These are phyloP conservation scores for Andrena minutula DNA, from an alignment of 2,888 invertebrate genomes.

Conservation along the genomic window DNA sequence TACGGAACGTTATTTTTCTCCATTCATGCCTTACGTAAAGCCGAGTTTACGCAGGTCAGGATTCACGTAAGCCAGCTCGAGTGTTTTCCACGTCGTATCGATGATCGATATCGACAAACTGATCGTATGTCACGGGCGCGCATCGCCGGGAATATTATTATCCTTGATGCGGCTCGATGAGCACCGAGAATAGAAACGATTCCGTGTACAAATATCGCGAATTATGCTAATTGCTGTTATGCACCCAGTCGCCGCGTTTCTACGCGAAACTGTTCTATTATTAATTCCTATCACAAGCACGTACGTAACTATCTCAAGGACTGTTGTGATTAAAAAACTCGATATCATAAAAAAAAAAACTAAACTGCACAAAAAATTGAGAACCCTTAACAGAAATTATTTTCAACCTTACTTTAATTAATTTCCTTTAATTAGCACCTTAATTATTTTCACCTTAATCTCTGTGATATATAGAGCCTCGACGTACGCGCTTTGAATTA, in stretches of 20 bases:
- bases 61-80: conserved; percentile 12
- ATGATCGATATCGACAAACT: conserved; percentile 18
- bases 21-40: conserved; percentile 47
- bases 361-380: too few relatives aligned
- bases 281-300: not conserved
- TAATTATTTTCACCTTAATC: too few relatives aligned
- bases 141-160: conserved; percentile 15
- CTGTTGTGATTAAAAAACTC: too few relatives aligned
- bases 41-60: conserved; percentile 57
- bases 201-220: not conserved
- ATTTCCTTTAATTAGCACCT: too few relatives aligned
- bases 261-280: conserved; percentile 7
- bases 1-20: conserved; percentile 30
- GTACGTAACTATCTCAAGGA: too few relatives aligned
- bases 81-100: conserved; percentile 9
- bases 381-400: too few relatives aligned
- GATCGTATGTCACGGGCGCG: conserved; percentile 13
- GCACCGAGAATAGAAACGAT: not conserved
- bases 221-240: not conserved
- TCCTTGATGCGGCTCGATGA: not conserved
- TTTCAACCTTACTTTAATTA: too few relatives aligned
- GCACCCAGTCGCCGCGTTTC: too few relatives aligned
- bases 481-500: too few relatives aligned
- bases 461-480: too few relatives aligned
- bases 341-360: too few relatives aligned